Percentiles rank a stretch among this genome's conserved stretches.
phyloP scores from a whole-genome alignment of 2,113 vertebrate species.

The Peromyscus californicus region DNA sequence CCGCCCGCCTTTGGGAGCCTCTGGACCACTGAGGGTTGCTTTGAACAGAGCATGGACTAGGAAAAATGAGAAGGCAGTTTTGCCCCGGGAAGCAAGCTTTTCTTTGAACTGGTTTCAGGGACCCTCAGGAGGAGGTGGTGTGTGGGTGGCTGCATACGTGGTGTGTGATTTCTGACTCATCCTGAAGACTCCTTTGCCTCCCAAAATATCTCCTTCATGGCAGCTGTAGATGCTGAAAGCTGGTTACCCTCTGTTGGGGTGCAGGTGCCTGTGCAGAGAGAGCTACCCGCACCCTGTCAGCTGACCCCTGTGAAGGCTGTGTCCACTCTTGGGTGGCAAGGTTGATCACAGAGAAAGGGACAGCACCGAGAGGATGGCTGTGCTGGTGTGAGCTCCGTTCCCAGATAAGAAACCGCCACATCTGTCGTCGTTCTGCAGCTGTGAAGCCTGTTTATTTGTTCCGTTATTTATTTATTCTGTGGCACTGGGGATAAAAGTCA shows the following conservation, averaged over 20 bases:
- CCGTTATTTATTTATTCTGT: not conserved
- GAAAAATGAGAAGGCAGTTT: slow-evolving; percentile 19
- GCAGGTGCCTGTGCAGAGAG: not conserved
- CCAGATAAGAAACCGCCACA: not conserved
- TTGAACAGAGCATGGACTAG: not conserved
- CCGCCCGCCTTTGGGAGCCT: not conserved
- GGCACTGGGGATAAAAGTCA: not conserved
- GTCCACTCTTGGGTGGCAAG: not conserved
- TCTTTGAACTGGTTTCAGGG: slow-evolving; percentile 52
- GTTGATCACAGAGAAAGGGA: not conserved
- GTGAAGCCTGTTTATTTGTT: not conserved
- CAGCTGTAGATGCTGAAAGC: not conserved
- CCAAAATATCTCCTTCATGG: slow-evolving; percentile 58
- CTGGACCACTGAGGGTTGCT: not conserved
- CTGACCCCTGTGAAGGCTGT: not conserved
- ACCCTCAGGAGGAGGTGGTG: slow-evolving; percentile 28
- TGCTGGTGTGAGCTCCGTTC: not conserved
- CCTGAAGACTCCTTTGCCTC: slow-evolving; percentile 59
- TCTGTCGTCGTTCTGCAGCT: not conserved
- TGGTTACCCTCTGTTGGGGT: slow-evolving; percentile 20
- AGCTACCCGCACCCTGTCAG: not conserved
- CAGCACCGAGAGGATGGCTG: not conserved
- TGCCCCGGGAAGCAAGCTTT: not conserved
- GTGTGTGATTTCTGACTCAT: slow-evolving; percentile 72
- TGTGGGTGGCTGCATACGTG: slow-evolving; percentile 56